Evolutionary conservation across 1,140 invertebrate species (phyloP), one percentile per base, ranked within the genome.

Genomic region (Ylistrum balloti): DNA sequence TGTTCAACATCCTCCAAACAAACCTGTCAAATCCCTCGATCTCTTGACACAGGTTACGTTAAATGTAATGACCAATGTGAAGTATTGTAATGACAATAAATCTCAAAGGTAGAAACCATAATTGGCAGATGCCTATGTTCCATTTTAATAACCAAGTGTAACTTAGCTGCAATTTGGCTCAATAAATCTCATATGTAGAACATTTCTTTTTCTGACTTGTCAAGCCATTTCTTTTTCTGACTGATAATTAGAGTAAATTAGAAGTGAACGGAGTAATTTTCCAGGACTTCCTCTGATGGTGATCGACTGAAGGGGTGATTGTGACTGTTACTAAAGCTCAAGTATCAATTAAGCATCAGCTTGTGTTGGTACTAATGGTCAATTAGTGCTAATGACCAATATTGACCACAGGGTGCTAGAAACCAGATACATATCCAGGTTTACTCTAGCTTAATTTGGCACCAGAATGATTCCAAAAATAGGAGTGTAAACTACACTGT

Each of bases 361-460:
- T n/a, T 28, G 56, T 74, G 17, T 74, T 28, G n/a, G 56, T 74
- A 74, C 56, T 74, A 74, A 74, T 74, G 56, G 56, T 28, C 56
- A 74, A 74, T 74, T 74, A 74, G 56, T 28, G 17, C 56, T 74
- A 74, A 74, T 74, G 56, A 74, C 56, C 56, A 74, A 5, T n/a
- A 74, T 74, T 17, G 56, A 74, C 22, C 56, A 28, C 5, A 74
- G n/a, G 45, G 56, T n/a, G 22, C 2, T n/a, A 74, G 56, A 74
- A 74, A 45, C 17, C 56, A 9, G n/a, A 74, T 74, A 74, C 20
- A n/a, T n/a, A 38, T 5, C 45, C 22, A 5, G n/a, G n/a, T n/a
- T 28, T 9, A 11, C 22, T 17, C 56, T n/a, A 74, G 56, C 5
- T n/a, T 74, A n/a, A 74, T n/a, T 3, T 28, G 22, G 17, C 22